Evolutionary conservation across 1,140 invertebrate genomes (phyloP).

Genomic region (Papilio aristodemus): DNA sequence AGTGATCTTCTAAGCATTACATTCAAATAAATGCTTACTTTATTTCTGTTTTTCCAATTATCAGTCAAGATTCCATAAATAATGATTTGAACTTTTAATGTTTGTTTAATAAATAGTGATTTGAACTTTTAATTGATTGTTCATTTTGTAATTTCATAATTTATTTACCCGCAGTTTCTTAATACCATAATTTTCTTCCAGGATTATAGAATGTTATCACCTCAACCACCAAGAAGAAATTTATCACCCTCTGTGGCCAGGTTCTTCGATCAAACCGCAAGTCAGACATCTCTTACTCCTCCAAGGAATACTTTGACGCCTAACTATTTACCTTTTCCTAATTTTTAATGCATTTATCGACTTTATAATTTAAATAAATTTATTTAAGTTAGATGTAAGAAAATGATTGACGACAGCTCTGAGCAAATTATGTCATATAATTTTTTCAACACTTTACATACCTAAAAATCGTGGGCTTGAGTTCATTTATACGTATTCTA

Average conservation of each 20-base stretch:
- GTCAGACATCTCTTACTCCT: slow-evolving; percentile 53
- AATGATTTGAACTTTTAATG: too few relatives aligned
- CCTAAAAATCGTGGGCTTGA: slow-evolving; percentile 5
- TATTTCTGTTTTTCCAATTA: too few relatives aligned
- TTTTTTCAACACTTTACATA: neutral
- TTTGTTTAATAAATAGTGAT: too few relatives aligned
- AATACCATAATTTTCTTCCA: slow-evolving; percentile 38
- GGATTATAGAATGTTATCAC: slow-evolving; percentile 42
- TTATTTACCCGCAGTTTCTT: neutral
- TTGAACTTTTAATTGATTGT: too few relatives aligned
- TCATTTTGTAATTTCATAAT: neutral
- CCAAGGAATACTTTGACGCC: slow-evolving; percentile 44
- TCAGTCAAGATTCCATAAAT: too few relatives aligned
- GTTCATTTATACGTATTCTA: neutral
- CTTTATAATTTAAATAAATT: neutral
- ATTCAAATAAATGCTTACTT: too few relatives aligned
- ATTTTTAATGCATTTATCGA: slow-evolving; percentile 7
- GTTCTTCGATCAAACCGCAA: slow-evolving; percentile 66
- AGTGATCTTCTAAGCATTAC: too few relatives aligned
- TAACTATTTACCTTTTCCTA: slow-evolving; percentile 36
- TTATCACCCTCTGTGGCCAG: slow-evolving; percentile 70
- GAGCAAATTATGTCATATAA: neutral
- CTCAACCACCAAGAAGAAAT: slow-evolving; percentile 48
- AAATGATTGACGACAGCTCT: neutral
- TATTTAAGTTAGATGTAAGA: neutral